Percentiles rank a stretch among this genome's conserved stretches.
Conservation (phyloP, 2,797 vertebrate genomes). For the Catharus ustulatus region DNA sequence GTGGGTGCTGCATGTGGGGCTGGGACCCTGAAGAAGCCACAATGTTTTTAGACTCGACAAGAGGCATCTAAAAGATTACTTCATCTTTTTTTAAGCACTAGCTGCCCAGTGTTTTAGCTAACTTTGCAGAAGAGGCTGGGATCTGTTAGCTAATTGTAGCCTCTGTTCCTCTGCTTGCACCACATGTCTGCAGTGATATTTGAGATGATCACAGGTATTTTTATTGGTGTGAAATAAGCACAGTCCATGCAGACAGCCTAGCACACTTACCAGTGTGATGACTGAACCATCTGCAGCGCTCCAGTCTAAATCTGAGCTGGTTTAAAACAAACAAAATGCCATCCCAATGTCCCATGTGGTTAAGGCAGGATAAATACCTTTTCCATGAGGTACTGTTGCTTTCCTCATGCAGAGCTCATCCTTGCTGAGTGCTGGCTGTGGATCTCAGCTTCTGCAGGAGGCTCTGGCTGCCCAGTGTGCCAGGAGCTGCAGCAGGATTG, state of each 20-base stretch:
- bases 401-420: background rate
- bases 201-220: background rate
- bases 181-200: background rate
- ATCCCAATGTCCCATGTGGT: background rate
- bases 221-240: background rate
- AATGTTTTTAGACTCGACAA: background rate
- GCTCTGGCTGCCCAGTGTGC: background rate
- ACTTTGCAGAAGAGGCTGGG: background rate
- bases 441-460: background rate
- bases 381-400: background rate
- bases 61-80: background rate
- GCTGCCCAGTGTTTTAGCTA: background rate
- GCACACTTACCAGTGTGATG: background rate
- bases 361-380: background rate
- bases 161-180: background rate
- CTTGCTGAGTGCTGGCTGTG: background rate
- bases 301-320: background rate
- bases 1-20: background rate
- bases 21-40: background rate
- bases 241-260: background rate
- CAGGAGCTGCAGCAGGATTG: background rate
- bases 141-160: background rate
- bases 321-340: background rate
- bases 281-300: background rate
- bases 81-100: background rate